Percentiles rank a stretch among this genome's conserved stretches.
Conservation (phyloP, 1,140 invertebrate species). For the Monomorium pharaonis region DNA sequence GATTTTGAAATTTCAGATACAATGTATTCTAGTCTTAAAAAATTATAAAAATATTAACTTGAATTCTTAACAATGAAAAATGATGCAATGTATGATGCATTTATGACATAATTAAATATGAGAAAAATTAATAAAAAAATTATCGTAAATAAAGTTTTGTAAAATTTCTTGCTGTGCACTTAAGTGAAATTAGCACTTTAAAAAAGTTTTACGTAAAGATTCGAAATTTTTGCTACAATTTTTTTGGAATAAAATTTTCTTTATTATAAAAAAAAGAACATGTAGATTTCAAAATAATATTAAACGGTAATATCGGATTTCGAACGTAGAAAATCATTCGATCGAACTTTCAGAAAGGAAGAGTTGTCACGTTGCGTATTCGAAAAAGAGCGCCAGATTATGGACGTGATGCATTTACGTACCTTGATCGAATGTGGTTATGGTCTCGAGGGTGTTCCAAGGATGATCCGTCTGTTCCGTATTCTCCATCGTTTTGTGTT, state of each 20-base stretch:
- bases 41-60: slow-evolving; percentile 11
- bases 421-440: slow-evolving; percentile 66
- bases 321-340: background rate
- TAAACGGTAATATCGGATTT: background rate
- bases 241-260: background rate
- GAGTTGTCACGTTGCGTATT: background rate
- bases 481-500: background rate
- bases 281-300: background rate
- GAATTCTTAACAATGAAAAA: background rate
- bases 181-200: background rate
- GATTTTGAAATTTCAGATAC: background rate
- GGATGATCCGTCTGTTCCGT: slow-evolving; percentile 24
- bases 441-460: slow-evolving; percentile 45
- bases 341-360: background rate
- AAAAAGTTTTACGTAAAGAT: background rate
- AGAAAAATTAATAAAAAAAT: slow-evolving; percentile 3
- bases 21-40: background rate
- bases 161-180: background rate
- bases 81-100: background rate
- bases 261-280: too few species aligned
- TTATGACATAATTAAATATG: background rate
- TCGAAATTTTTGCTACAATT: background rate
- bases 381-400: slow-evolving; percentile 9
- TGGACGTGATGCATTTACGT: background rate
- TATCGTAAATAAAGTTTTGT: background rate